Percentiles rank a stretch among this genome's conserved stretches.
Conservation (phyloP, 2,797 vertebrate species). For the Morelia viridis region DNA sequence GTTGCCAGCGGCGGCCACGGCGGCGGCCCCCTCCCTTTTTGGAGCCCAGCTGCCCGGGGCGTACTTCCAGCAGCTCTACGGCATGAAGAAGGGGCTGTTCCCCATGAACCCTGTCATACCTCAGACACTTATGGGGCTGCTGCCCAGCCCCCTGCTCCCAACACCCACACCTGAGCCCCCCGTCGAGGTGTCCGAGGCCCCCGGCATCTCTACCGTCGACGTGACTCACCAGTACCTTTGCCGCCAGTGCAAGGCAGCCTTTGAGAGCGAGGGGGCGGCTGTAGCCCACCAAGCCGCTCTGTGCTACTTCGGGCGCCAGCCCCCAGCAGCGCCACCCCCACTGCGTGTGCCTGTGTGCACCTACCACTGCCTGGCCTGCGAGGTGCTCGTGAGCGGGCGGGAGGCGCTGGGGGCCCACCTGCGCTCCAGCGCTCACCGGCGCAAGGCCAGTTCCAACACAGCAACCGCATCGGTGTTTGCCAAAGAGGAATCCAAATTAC, state of each 20-base stretch:
- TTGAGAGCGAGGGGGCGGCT: slow-evolving; percentile 65
- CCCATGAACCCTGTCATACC: slow-evolving; percentile 75
- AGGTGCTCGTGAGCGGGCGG: slow-evolving; percentile 77
- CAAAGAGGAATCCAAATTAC: slow-evolving; percentile 77
- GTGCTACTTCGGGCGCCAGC: slow-evolving; percentile 67
- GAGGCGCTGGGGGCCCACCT: slow-evolving; percentile 84
- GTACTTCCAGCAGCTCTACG: slow-evolving; percentile 75
- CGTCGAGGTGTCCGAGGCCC: slow-evolving; percentile 65
- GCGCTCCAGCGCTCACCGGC: slow-evolving; percentile 73
- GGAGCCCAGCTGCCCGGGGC: slow-evolving; percentile 70
- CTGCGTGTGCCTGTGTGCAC: slow-evolving; percentile 72
- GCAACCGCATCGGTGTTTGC: slow-evolving; percentile 78
- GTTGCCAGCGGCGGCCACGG: slow-evolving; percentile 57
- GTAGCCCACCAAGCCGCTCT: slow-evolving; percentile 67
- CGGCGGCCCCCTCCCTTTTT: slow-evolving; percentile 65
- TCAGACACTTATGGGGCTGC: slow-evolving; percentile 74
- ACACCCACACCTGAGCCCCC: slow-evolving; percentile 60
- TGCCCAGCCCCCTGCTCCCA: slow-evolving; percentile 67
- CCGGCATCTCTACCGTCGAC: slow-evolving; percentile 74
- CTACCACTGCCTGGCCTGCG: slow-evolving; percentile 75
- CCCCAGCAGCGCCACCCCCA: slow-evolving; percentile 58
- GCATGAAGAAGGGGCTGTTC: slow-evolving; percentile 75
- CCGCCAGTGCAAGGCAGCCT: slow-evolving; percentile 70
- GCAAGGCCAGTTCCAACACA: slow-evolving; percentile 69
- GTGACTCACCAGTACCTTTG: slow-evolving; percentile 73